phyloP scores from a whole-genome alignment of 1,140 invertebrate species.

The Formica exsecta region DNA sequence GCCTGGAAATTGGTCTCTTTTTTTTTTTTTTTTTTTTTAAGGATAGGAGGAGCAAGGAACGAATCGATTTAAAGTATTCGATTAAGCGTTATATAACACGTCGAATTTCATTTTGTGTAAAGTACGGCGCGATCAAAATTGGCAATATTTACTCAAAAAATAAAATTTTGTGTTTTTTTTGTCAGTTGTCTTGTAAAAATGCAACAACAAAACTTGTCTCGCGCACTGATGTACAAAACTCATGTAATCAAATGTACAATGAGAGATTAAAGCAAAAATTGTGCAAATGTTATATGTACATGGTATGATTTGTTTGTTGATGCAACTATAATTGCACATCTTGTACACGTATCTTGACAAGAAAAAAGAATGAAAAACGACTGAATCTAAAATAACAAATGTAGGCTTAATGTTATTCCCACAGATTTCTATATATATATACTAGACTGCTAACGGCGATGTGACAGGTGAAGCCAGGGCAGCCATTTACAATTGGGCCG shows the following conservation, averaged over 20 bases:
- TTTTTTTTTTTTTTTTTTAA: conserved; percentile 5
- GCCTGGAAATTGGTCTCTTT: conserved; percentile 66
- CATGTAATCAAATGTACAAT: conserved; percentile 9
- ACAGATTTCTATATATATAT: too few species aligned
- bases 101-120: background rate
- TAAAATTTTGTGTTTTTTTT: background rate
- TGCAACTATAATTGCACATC: conserved; percentile 4
- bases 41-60: background rate
- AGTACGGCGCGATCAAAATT: background rate
- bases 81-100: conserved; percentile 2
- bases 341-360: conserved; percentile 22
- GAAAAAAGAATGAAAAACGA: conserved; percentile 4
- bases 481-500: too few species aligned
- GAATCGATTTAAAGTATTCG: conserved; percentile 10
- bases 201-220: background rate
- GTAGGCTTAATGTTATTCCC: background rate
- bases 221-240: background rate
- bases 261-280: conserved; percentile 18
- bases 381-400: conserved; percentile 35
- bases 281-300: conserved; percentile 41
- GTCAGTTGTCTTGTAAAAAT: background rate
- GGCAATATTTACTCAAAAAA: conserved; percentile 17
- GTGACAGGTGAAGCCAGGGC: too few species aligned
- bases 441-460: too few species aligned
- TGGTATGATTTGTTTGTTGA: conserved; percentile 7